Percentiles rank a stretch among this genome's conserved stretches.
These are phyloP conservation scores for Cisticola juncidis DNA, from an alignment of 2,113 vertebrate species.

Conservation along the genomic window DNA sequence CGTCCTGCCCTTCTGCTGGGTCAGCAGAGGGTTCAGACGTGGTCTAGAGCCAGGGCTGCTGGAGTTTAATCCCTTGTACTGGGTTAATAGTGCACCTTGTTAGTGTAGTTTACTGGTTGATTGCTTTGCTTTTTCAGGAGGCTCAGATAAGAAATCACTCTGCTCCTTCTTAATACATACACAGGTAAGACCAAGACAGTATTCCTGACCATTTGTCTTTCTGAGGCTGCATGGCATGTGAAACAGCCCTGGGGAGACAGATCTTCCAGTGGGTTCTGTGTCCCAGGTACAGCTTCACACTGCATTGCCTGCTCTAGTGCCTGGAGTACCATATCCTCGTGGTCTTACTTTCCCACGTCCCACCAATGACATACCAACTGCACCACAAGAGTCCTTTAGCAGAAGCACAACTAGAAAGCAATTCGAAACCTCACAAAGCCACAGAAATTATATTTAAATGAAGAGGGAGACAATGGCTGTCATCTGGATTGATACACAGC, in stretches of 20 bases:
- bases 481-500: slow-evolving; percentile 59
- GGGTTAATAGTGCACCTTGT: background rate
- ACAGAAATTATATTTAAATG: slow-evolving; percentile 57
- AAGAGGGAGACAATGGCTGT: background rate
- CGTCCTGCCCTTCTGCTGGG: background rate
- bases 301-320: background rate
- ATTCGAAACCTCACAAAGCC: slow-evolving; percentile 77
- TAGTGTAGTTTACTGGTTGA: background rate
- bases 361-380: background rate
- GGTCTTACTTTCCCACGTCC: background rate
- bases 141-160: slow-evolving; percentile 15
- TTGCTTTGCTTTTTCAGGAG: slow-evolving; percentile 12
- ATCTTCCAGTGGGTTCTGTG: background rate
- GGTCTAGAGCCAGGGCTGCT: background rate
- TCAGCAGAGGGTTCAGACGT: background rate
- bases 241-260: background rate
- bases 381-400: slow-evolving; percentile 61
- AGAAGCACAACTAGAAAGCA: slow-evolving; percentile 77
- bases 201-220: background rate
- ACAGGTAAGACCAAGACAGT: background rate
- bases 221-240: background rate
- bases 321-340: background rate
- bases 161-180: slow-evolving; percentile 2
- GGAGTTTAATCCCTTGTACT: slow-evolving; percentile 24
- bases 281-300: background rate